phyloP scores from a whole-genome alignment of 2,113 vertebrate species.

The Grantiella picta region DNA sequence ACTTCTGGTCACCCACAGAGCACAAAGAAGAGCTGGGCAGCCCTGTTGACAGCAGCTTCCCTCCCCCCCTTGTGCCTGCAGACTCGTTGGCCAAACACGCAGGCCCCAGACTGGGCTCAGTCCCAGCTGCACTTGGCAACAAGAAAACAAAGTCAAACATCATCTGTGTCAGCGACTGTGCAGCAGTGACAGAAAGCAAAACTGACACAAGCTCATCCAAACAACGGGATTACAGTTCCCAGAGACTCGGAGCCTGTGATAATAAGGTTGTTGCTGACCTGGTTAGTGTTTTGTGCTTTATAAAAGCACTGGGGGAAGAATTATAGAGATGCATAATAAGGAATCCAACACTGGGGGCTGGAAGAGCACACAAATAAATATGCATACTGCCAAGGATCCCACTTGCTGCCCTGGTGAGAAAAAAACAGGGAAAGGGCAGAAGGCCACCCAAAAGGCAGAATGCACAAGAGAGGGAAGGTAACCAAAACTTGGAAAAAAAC shows the following conservation, averaged over 20 bases:
- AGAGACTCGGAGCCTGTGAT: slow-evolving; percentile 19
- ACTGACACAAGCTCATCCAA: slow-evolving; percentile 57
- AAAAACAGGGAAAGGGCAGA: not conserved
- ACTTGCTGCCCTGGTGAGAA: not conserved
- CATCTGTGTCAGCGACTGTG: slow-evolving; percentile 34
- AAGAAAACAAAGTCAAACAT: slow-evolving; percentile 58
- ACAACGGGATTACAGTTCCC: slow-evolving; percentile 45
- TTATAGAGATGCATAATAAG: not conserved
- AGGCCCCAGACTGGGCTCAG: slow-evolving; percentile 17
- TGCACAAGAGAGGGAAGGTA: not conserved
- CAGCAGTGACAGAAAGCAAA: slow-evolving; percentile 47
- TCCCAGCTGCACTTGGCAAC: slow-evolving; percentile 20
- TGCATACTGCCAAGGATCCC: not conserved
- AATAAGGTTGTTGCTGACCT: slow-evolving; percentile 51
- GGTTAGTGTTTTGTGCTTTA: slow-evolving; percentile 28
- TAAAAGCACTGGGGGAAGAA: not conserved
- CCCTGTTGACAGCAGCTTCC: not conserved
- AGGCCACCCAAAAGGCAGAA: not conserved
- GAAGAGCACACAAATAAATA: not conserved
- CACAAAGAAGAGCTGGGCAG: not conserved
- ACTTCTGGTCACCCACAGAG: not conserved
- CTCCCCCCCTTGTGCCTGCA: not conserved
- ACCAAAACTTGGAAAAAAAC: not conserved
- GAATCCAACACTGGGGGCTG: not conserved
- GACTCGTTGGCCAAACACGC: rapidly evolving